These are phyloP conservation scores for Tenodera sinensis DNA, from an alignment of 2,888 invertebrate species.

Conservation along the genomic window DNA sequence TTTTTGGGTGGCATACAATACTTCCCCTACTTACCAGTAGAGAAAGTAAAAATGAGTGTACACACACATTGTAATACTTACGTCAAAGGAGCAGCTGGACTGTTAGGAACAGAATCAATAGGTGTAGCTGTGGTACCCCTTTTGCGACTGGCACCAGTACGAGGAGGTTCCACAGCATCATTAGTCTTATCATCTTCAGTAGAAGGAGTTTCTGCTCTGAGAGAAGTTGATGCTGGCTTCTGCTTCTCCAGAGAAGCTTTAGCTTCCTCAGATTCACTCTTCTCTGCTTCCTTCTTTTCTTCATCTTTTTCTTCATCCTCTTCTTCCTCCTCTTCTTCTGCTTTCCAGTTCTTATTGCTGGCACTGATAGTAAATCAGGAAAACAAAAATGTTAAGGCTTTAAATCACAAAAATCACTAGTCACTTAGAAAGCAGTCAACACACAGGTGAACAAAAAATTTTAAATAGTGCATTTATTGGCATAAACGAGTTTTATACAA, in stretches of 20 bases:
- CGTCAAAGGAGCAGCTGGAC: constrained; percentile 39
- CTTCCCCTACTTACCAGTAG: too few relatives aligned
- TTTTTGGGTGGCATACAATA: too few relatives aligned
- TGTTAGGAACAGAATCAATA: constrained; percentile 61
- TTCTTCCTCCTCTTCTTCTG: background rate
- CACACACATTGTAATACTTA: background rate
- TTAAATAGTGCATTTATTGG: too few relatives aligned
- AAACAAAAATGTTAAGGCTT: too few relatives aligned
- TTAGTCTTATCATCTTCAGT: constrained; percentile 29
- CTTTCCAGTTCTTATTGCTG: background rate
- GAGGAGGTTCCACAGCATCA: constrained; percentile 25
- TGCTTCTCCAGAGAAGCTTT: background rate
- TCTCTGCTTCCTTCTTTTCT: background rate
- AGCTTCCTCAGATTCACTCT: background rate
- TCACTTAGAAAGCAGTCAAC: too few relatives aligned
- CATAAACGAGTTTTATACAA: too few relatives aligned
- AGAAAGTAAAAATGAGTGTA: background rate
- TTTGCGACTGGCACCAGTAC: background rate
- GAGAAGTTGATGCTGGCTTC: background rate
- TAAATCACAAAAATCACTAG: too few relatives aligned
- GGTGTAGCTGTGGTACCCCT: constrained; percentile 22
- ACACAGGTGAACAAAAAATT: too few relatives aligned
- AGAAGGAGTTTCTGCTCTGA: constrained; percentile 20
- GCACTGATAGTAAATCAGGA: background rate
- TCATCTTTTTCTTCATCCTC: background rate